phyloP scores from a whole-genome alignment of 2,113 vertebrate genomes.

The Cheirogaleus medius region DNA sequence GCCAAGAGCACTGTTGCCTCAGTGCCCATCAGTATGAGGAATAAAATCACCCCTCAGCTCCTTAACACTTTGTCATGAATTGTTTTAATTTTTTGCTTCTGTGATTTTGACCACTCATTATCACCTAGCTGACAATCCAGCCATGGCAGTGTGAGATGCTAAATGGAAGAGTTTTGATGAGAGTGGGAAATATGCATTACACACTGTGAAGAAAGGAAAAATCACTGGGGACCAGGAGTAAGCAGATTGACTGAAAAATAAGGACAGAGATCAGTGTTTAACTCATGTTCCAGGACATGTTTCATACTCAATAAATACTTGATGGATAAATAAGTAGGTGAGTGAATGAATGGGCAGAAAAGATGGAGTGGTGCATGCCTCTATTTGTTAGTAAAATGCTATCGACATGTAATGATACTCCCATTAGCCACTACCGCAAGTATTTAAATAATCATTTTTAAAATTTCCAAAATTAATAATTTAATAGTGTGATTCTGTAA shows the following conservation, averaged over 20 bases:
- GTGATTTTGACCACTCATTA: not conserved
- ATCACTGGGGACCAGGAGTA: not conserved
- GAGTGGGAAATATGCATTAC: not conserved
- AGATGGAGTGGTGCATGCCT: not conserved
- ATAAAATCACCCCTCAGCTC: not conserved
- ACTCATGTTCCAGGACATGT: not conserved
- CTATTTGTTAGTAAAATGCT: not conserved
- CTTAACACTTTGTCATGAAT: not conserved
- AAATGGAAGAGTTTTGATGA: not conserved
- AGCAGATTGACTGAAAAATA: not conserved
- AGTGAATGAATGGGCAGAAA: not conserved
- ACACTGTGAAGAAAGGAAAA: not conserved
- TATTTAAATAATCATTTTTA: not conserved
- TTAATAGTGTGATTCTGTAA: not conserved
- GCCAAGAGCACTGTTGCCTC: not conserved
- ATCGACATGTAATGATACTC: not conserved
- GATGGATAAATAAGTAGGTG: not conserved
- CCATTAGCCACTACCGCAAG: not conserved
- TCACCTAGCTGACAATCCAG: not conserved
- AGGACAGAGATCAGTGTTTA: not conserved
- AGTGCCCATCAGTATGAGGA: not conserved
- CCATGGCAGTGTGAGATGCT: not conserved
- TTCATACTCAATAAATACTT: not conserved
- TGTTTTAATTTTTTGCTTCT: not conserved
- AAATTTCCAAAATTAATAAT: not conserved